Evolutionary conservation across 2,113 vertebrate genomes (phyloP).

Genomic region (Stegastes partitus): DNA sequence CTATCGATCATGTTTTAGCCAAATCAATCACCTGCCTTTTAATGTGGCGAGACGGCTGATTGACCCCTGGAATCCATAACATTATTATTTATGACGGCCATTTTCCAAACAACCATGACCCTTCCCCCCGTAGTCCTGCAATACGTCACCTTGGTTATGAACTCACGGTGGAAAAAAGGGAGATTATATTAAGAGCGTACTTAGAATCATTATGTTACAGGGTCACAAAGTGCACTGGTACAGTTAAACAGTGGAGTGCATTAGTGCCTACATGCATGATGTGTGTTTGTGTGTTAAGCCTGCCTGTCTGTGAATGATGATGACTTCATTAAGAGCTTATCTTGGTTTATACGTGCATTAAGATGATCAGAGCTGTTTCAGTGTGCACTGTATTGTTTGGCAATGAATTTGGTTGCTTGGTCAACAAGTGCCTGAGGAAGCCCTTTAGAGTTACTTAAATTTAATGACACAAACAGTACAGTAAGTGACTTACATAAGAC

Average conservation of each 20-base stretch:
- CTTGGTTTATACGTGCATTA: constrained; percentile 32
- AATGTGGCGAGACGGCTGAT: constrained; percentile 53
- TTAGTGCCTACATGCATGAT: neutral
- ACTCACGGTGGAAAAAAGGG: constrained; percentile 11
- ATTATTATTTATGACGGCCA: constrained; percentile 57
- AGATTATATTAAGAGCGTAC: neutral
- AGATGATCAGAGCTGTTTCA: neutral
- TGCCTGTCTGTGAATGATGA: constrained; percentile 17
- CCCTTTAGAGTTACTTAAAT: constrained; percentile 18
- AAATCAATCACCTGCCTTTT: constrained; percentile 71
- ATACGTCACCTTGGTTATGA: constrained; percentile 2
- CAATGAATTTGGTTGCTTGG: constrained; percentile 45
- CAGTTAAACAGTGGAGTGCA: neutral
- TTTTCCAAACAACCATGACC: constrained; percentile 17
- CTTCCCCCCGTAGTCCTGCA: neutral
- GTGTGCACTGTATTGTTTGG: constrained; percentile 11
- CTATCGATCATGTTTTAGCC: constrained; percentile 69
- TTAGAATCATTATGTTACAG: neutral
- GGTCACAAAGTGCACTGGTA: constrained; percentile 6
- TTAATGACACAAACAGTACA: constrained; percentile 41
- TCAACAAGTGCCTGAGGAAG: constrained; percentile 13
- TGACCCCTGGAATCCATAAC: constrained; percentile 66
- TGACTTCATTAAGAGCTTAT: constrained; percentile 47
- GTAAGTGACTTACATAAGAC: constrained; percentile 26
- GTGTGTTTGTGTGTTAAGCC: constrained; percentile 10